Conservation (phyloP, 1,140 invertebrate genomes). For the Tetranychus cinnabarinus region DNA sequence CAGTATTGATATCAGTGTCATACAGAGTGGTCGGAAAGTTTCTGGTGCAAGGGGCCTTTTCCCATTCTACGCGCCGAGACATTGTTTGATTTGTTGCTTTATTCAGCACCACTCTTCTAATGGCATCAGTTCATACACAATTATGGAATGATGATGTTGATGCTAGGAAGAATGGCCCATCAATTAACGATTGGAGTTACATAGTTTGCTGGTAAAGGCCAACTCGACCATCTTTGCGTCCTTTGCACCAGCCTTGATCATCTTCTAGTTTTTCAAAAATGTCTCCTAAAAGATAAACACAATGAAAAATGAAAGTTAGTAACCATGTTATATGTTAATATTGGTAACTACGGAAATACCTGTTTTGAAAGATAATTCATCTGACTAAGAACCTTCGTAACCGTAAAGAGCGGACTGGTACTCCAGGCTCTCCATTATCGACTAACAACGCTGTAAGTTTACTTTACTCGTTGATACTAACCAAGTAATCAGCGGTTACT, state of each 20-base stretch:
- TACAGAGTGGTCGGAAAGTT: too few species aligned
- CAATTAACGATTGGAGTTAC: neutral
- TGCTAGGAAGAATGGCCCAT: too few species aligned
- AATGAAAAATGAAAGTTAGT: constrained; percentile 18
- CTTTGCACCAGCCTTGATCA: constrained; percentile 68
- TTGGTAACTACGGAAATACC: constrained; percentile 30
- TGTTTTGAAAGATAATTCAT: constrained; percentile 85
- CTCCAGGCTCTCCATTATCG: constrained; percentile 70
- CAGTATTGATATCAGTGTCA: too few species aligned
- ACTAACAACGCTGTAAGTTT: constrained; percentile 43
- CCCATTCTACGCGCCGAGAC: too few species aligned
- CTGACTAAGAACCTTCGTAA: constrained; percentile 82
- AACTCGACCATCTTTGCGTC: constrained; percentile 35
- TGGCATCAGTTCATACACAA: too few species aligned
- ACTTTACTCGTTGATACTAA: constrained; percentile 32
- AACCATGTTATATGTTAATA: neutral
- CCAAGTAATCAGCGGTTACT: too few species aligned
- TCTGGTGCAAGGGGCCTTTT: too few species aligned
- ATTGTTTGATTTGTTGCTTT: too few species aligned
- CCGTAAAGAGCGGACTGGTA: constrained; percentile 84
- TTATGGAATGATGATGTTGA: too few species aligned
- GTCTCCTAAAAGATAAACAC: constrained; percentile 39
- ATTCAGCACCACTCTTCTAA: too few species aligned
- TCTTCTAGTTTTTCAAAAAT: constrained; percentile 88
- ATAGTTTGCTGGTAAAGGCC: constrained; percentile 51